Base-by-base conservation (phyloP, 2,797 vertebrate species). In the Gastrophryne carolinensis region DNA sequence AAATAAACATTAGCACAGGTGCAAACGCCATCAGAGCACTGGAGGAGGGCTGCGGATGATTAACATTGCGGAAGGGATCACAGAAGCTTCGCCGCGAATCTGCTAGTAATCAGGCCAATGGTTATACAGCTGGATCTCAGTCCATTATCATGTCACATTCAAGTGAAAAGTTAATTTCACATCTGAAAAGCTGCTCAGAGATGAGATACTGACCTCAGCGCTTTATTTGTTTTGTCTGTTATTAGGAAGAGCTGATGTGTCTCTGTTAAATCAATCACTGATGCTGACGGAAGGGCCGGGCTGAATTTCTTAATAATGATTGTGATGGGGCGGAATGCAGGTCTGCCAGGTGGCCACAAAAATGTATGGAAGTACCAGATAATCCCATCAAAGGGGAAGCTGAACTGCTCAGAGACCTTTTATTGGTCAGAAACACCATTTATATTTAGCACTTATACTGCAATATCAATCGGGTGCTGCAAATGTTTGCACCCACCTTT, bases 161-260 rank as follows among this genome's bases (percentile, higher is more conserved):
- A 29, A 66, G 47, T 78, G 68, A 78, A 78, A 78, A 65, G 68
- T 52, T 72, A 72, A 72, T 78, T 78, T 57, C 60, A 49, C 60
- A 50, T 64, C 50, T 78, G 47, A 72, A 64, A 54, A 50, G 50
- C 67, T 54, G 24, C 39, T 49, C 27, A 71, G 49, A 65, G 29
- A 65, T 64, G 64, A 71, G 41, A 78, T 65, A 47, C 23, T 37
- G 53, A 75, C 71, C 50, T 58, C 50, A 78, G 64, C 50, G 23
- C 6, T 58, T 5, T 65, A 17, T 65, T 73, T 39, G 24, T n/a
- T 73, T 64, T 64, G 7, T 15, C 27, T 57, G 17, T 30, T 63
- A 71, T 65, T 66, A 71, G 49, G 37, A 67, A 56, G 15, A 29
- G 52, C 27, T 57, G 61, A 77, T 53, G 47, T 77, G 65, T 47